Evolutionary conservation across 2,888 invertebrate genomes (phyloP), one percentile per base, ranked within the genome.

Genomic region (Synergus laeviventris): DNA sequence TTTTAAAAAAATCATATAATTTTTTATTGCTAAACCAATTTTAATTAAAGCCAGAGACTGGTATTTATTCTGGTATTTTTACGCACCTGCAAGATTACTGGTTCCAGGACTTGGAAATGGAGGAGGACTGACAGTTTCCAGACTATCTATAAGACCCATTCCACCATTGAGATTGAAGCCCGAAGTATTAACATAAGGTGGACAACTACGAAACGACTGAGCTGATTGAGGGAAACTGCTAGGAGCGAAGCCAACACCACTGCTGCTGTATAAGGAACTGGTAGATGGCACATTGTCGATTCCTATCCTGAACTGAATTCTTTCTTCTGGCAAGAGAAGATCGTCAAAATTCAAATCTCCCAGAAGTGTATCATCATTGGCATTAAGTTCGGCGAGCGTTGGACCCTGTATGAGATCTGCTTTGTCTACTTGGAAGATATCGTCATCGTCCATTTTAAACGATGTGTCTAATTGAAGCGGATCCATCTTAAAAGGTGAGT

Each of bases 311-410:
- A 87, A 79, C 66, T 87, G 88, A 66, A 85, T 80, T 70, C 91
- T 93, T 86, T 95, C 96, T 85, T 95, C 95, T 1, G 96, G 95
- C 83, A 96, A 90, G 21, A 96, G 91, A 66, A 97, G 91, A 90
- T 97, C 97, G 89, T 97, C 97, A 90, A 97, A 96, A 91, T 96
- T 97, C 82, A 97, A 93, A 91, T 97, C 97, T 87, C 96, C 96
- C 76, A 96, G 90, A 61, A 97, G 92, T 49, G 95, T 95, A 83
- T 97, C 97, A 82, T 96, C 96, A 86, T 96, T 96, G 21, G 96
- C 95, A 91, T 96, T 96, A 74, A 97, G 91, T 89, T 97, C 97
- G 0, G 96, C 96, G 76, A 97, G 92, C 80, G 97, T 97, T 0
- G 97, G 95, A 4, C 96, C 94, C 90, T 96, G 94, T 85, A 97